Percentiles rank a stretch among this genome's conserved stretches.
Conservation (phyloP, 2,797 vertebrate genomes). For the Phalanger gymnotis region DNA sequence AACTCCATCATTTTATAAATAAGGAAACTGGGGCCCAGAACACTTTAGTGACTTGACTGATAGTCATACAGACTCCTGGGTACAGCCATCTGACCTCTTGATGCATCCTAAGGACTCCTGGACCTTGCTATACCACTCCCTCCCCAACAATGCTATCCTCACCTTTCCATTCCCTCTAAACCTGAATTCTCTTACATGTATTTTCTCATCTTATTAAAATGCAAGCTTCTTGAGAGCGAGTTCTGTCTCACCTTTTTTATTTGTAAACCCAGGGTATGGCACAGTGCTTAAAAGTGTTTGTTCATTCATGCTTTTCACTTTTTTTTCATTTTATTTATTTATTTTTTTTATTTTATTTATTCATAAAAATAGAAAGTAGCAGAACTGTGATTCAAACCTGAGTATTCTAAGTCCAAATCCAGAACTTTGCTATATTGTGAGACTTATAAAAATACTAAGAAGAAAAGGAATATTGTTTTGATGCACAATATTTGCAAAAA, state of each 20-base stretch:
- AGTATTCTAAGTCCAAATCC: not conserved
- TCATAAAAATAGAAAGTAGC: not conserved
- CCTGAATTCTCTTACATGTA: not conserved
- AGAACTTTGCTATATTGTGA: not conserved
- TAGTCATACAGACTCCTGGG: accelerated
- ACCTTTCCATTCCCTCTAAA: not conserved
- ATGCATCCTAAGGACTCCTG: too few species aligned
- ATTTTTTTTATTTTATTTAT: not conserved
- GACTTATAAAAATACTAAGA: not conserved
- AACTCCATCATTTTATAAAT: too few species aligned
- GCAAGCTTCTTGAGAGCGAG: not conserved
- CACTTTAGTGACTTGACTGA: not conserved
- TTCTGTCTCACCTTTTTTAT: not conserved
- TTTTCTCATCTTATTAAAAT: not conserved
- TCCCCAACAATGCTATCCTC: not conserved
- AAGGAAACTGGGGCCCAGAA: not conserved
- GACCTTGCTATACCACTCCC: not conserved
- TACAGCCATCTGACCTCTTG: not conserved
- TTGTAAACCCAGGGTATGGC: not conserved
- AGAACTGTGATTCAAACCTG: not conserved
- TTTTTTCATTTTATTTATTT: not conserved
- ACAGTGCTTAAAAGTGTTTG: not conserved
- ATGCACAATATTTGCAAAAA: not conserved
- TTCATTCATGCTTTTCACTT: not conserved
- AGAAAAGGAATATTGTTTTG: not conserved